Percentiles rank a stretch among this genome's conserved stretches.
phyloP scores from a whole-genome alignment of 2,797 vertebrate genomes.

The Pseudotriccus pelzelni region DNA sequence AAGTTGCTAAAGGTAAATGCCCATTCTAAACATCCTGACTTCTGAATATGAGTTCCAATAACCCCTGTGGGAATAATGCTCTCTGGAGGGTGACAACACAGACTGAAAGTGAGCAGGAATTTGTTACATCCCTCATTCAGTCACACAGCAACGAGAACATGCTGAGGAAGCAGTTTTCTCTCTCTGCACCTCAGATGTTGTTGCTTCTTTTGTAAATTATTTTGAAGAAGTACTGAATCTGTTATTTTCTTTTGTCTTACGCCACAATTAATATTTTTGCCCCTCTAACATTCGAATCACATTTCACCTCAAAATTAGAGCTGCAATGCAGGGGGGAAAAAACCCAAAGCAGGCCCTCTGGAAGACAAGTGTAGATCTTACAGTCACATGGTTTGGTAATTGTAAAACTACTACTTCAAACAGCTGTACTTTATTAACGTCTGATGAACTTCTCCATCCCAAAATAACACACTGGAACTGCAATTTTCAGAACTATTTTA shows the following conservation, averaged over 20 bases:
- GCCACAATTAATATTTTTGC: background rate
- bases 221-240: background rate
- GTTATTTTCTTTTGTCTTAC: background rate
- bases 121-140: background rate
- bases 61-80: background rate
- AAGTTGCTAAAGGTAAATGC: background rate
- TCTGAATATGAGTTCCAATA: background rate
- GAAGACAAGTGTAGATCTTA: background rate
- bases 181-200: background rate
- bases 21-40: background rate
- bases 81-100: background rate
- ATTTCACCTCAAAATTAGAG: background rate
- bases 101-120: background rate
- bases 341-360: background rate
- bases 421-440: background rate
- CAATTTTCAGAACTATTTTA: background rate
- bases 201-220: background rate
- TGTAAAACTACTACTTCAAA: background rate
- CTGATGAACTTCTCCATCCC: background rate
- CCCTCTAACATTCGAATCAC: background rate
- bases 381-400: accelerated
- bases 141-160: background rate
- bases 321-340: accelerated
- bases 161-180: background rate
- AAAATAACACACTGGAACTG: background rate